These are phyloP conservation scores for Chroicocephalus ridibundus DNA, from an alignment of 2,113 vertebrate species.

Conservation along the genomic window DNA sequence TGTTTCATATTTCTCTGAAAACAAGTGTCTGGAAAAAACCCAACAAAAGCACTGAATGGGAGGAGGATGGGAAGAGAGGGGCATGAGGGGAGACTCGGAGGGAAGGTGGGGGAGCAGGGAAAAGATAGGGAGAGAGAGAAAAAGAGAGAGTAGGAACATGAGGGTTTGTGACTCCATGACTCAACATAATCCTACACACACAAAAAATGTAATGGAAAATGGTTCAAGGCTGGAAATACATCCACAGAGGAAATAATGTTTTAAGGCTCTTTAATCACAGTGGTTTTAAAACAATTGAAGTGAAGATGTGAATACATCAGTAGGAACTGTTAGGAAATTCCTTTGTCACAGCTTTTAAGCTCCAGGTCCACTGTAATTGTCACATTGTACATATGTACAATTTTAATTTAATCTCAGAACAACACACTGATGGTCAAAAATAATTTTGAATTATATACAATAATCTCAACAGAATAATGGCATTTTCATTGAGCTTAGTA, in stretches of 20 bases:
- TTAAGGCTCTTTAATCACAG: neutral
- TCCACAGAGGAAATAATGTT: neutral
- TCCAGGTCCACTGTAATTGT: neutral
- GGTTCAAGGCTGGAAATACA: neutral
- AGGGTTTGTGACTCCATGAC: neutral
- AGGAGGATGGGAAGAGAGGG: accelerated
- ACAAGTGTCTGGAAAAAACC: neutral
- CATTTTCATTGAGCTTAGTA: neutral
- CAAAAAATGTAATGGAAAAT: neutral
- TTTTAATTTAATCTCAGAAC: neutral
- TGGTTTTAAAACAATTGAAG: neutral
- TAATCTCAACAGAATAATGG: neutral
- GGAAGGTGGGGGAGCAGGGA: neutral
- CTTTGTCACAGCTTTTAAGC: neutral
- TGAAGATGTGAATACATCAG: neutral
- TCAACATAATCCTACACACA: neutral
- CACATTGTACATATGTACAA: neutral
- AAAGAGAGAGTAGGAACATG: neutral
- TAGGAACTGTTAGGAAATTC: neutral
- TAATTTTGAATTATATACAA: neutral
- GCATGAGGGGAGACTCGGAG: too few relatives aligned
- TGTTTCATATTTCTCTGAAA: neutral
- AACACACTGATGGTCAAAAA: neutral
- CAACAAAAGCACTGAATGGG: neutral
- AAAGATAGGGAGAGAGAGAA: neutral